phyloP scores from a whole-genome alignment of 2,797 vertebrate species.

The Sandelia bainsii region DNA sequence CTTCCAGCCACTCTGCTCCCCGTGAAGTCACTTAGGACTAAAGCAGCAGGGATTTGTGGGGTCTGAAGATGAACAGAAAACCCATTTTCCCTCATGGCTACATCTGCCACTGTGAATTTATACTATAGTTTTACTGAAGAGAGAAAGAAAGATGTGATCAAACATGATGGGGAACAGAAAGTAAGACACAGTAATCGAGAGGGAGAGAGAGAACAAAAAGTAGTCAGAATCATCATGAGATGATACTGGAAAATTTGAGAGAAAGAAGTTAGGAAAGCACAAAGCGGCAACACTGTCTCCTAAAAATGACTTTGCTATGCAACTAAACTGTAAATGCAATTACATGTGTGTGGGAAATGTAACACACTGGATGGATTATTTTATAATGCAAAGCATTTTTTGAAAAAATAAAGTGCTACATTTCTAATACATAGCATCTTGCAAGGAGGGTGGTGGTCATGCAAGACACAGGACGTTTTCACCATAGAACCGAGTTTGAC shows the following conservation, averaged over 20 bases:
- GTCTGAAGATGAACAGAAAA: conserved; percentile 77
- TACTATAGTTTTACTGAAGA: conserved; percentile 65
- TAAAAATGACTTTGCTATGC: too few species aligned
- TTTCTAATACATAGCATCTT: too few species aligned
- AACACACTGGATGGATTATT: too few species aligned
- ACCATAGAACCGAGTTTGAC: too few species aligned
- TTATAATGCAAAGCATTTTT: too few species aligned
- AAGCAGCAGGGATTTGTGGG: conserved; percentile 75
- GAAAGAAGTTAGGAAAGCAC: conserved; percentile 1
- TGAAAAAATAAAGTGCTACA: too few species aligned
- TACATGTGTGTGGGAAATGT: too few species aligned
- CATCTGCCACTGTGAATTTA: conserved; percentile 74
- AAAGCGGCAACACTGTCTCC: not conserved
- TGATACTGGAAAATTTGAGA: conserved; percentile 36
- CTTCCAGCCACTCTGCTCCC: conserved; percentile 59
- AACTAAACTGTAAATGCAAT: too few species aligned
- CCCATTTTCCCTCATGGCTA: conserved; percentile 75
- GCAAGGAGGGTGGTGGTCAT: too few species aligned
- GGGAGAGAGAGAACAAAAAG: conserved; percentile 26
- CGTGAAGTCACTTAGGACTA: conserved; percentile 69
- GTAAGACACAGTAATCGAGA: conserved; percentile 52
- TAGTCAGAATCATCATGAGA: conserved; percentile 22
- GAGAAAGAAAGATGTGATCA: conserved; percentile 70
- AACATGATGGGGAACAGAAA: conserved; percentile 63
- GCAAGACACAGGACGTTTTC: too few species aligned